A percentile compares a stretch with the other conserved stretches of the same genome.
These are phyloP conservation scores for Standfussiana lucernea DNA, from an alignment of 2,888 invertebrate species.

Conservation along the genomic window DNA sequence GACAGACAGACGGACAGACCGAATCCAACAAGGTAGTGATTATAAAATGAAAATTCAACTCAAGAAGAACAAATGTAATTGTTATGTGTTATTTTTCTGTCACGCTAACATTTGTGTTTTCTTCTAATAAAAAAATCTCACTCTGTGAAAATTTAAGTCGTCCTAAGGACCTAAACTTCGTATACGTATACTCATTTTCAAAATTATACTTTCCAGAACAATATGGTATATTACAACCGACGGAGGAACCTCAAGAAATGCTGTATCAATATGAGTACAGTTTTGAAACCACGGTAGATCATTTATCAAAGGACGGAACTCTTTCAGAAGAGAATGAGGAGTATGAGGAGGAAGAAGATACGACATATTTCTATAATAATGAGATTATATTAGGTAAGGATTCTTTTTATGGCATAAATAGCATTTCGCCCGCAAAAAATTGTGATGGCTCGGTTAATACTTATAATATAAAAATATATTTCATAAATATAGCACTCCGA, in stretches of 20 bases:
- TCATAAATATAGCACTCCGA: too few relatives aligned
- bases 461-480: too few relatives aligned
- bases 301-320: neutral
- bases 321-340: neutral
- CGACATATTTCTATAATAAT: conserved; percentile 24
- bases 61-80: too few relatives aligned
- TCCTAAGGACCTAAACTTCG: neutral
- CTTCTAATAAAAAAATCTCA: too few relatives aligned
- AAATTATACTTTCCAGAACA: conserved; percentile 32
- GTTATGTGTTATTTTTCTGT: too few relatives aligned
- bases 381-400: conserved; percentile 56
- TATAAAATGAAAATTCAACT: too few relatives aligned
- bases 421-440: too few relatives aligned
- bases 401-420: neutral
- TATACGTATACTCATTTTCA: neutral
- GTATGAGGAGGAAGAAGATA: neutral
- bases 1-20: too few relatives aligned
- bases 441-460: too few relatives aligned
- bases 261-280: conserved; percentile 39
- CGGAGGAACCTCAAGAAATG: conserved; percentile 14
- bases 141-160: too few relatives aligned
- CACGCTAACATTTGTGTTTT: too few relatives aligned
- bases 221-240: neutral
- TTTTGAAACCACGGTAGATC: neutral
- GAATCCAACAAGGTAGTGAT: too few relatives aligned